Percentiles rank a stretch among this genome's conserved stretches.
phyloP scores from a whole-genome alignment of 2,888 invertebrate genomes.

The Reticulitermes lucifugus region DNA sequence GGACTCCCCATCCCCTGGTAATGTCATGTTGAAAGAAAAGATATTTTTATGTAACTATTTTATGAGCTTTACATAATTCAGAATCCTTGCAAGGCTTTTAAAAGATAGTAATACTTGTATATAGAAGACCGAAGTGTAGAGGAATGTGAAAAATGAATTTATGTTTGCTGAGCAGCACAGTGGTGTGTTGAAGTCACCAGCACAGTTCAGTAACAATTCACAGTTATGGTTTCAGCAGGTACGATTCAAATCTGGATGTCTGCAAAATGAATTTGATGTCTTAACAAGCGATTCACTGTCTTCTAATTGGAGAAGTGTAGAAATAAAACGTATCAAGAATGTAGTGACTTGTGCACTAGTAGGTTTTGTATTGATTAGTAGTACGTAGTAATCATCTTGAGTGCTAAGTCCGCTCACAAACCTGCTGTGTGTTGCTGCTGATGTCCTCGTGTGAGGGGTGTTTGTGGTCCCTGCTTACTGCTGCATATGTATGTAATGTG shows the following conservation, averaged over 20 bases:
- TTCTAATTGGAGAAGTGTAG: no score
- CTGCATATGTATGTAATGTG: slow-evolving; percentile 1
- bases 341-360: no score
- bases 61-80: background rate
- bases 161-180: slow-evolving; percentile 20
- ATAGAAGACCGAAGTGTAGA: slow-evolving; percentile 32
- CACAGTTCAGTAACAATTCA: background rate
- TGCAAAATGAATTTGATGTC: background rate
- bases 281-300: no score
- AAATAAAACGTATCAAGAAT: no score
- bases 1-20: slow-evolving; percentile 14
- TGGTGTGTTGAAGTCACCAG: background rate
- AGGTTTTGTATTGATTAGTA: no score
- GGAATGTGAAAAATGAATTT: background rate
- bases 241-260: background rate
- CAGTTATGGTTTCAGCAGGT: background rate
- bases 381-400: no score
- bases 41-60: slow-evolving; percentile 33
- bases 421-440: background rate
- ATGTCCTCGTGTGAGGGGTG: background rate
- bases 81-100: slow-evolving; percentile 17
- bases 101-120: slow-evolving; percentile 6
- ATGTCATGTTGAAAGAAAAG: background rate
- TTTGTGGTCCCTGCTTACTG: slow-evolving; percentile 24
- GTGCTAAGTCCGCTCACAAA: no score